Evolutionary conservation across 2,113 vertebrate genomes (phyloP), one percentile per base, ranked within the genome.

Genomic region (Verasper variegatus): DNA sequence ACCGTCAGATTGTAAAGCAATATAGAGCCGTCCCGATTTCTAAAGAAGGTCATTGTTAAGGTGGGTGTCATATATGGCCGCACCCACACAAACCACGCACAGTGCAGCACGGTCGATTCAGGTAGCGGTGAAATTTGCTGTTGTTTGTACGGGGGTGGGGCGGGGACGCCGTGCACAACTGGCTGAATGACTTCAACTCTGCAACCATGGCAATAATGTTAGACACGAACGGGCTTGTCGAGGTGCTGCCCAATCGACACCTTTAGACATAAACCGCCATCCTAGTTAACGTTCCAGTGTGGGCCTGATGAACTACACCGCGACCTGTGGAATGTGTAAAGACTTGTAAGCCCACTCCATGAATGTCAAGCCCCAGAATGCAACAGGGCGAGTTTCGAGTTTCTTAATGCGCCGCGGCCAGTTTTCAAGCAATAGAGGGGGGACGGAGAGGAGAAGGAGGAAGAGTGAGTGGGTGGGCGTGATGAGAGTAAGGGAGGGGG

Each of bases 381-480:
- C 60, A 79, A 20, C 47, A 55, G 62, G 59, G 74, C 49, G 35
- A 20, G 56, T 70, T 75, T 82, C 1, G 2, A 21, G 54, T 51
- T 49, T 56, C 54, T 72, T 70, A 27, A 70, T 65, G 20, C 49
- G 54, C 15, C 14, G 17, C 0, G 17, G 47, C 18, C 4, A 51
- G 47, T 51, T 15, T 17, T 4, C 72, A 74, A 42, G 64, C 66
- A 70, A 24, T 42, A 26, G 21, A 68, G 17, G 47, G 47, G 47
- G 47, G 47, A 58, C 23, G 47, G 54, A 67, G n/a, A 61, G 35
- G 65, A 79, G 68, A 21, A 67, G 57, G 64, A 69, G 68, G 20
- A 61, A 71, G 51, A 87, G 78, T 68, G 87, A 86, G 82, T 68
- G 86, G 78, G 81, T 74, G 70, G 78, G 85, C 78, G 76, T 76